Conservation (phyloP, 2,797 vertebrate species). For the Toxotes lorentzi region DNA sequence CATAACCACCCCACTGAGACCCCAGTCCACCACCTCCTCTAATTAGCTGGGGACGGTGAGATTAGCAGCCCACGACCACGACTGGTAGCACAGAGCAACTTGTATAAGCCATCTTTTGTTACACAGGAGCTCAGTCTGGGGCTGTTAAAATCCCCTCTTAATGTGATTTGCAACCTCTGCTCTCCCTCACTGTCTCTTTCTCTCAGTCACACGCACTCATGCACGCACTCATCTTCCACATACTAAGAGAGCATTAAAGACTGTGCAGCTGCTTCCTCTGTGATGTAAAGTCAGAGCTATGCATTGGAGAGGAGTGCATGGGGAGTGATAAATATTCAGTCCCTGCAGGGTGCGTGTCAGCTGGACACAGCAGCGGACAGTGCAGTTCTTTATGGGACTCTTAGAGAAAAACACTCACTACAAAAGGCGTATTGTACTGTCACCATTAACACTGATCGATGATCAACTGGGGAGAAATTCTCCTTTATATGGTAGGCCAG, state of each 20-base stretch:
- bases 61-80: constrained; percentile 57
- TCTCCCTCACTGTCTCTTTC: constrained; percentile 33
- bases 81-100: constrained; percentile 41
- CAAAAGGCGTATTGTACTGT: constrained; percentile 61
- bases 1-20: constrained; percentile 27
- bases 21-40: constrained; percentile 55
- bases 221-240: constrained; percentile 57
- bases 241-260: constrained; percentile 66
- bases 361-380: constrained; percentile 58
- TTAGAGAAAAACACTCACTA: constrained; percentile 60
- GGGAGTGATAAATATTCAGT: constrained; percentile 74
- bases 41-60: constrained; percentile 67
- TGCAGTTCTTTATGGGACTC: constrained; percentile 65
- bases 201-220: constrained; percentile 47
- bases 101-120: constrained; percentile 71
- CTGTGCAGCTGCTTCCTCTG: constrained; percentile 85
- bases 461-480: constrained; percentile 48
- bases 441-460: constrained; percentile 51
- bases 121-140: constrained; percentile 46
- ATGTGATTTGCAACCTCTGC: constrained; percentile 76
- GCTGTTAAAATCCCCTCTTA: constrained; percentile 63
- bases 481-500: constrained; percentile 35
- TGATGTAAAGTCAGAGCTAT: constrained; percentile 85
- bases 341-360: constrained; percentile 64
- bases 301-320: constrained; percentile 59